phyloP scores from a whole-genome alignment of 2,797 vertebrate genomes.

The Enteromius paludinosus region DNA sequence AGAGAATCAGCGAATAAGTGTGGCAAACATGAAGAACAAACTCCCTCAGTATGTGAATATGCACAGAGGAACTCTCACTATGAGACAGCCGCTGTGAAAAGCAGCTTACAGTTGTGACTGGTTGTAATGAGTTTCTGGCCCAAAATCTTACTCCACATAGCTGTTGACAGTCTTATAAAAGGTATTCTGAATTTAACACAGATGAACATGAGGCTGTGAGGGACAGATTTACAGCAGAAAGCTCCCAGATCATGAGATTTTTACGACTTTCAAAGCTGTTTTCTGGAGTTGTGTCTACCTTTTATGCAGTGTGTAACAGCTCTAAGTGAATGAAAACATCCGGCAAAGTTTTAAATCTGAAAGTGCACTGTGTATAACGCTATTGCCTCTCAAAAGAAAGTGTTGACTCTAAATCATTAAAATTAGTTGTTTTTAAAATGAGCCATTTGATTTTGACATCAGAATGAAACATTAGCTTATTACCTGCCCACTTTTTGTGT shows the following conservation, averaged over 20 bases:
- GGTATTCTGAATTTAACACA: not conserved
- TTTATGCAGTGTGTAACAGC: no score
- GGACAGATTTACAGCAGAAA: not conserved
- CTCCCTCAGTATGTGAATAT: not conserved
- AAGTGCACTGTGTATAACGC: no score
- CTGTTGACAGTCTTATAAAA: not conserved
- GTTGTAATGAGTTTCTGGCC: not conserved
- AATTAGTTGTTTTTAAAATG: no score
- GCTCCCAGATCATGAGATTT: not conserved
- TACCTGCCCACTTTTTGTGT: no score
- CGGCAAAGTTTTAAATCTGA: no score
- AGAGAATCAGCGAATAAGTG: slow-evolving; percentile 3
- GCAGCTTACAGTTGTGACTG: not conserved
- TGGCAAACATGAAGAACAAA: not conserved
- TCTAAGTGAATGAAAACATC: no score
- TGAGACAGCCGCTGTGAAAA: not conserved
- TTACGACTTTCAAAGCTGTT: not conserved
- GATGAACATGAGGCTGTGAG: not conserved
- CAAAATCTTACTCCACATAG: not conserved
- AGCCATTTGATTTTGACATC: no score
- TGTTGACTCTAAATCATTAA: no score
- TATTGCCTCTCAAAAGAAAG: no score
- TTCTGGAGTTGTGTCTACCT: not conserved
- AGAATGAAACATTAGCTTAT: no score
- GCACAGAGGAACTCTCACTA: not conserved